Base-by-base conservation (phyloP, 2,888 invertebrate species). In the Miltochrista miniata region DNA sequence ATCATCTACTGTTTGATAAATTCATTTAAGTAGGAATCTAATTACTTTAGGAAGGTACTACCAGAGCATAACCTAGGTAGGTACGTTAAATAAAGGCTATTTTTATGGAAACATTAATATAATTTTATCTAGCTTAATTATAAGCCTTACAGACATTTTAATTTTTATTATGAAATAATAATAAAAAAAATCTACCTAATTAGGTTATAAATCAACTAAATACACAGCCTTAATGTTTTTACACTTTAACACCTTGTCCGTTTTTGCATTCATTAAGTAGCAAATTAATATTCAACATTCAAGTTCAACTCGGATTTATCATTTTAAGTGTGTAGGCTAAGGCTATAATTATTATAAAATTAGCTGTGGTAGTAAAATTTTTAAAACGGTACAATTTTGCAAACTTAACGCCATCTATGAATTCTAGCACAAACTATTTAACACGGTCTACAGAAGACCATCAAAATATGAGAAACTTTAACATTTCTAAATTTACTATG, bases 401-500 rank as follows among this genome's bases (percentile, higher is more conserved):
- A n/a, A n/a, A n/a, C 14, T 34, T 41, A 72, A 71, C 66, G 83
- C 74, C 83, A 83, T 82, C 83, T 84, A 52, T 80, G 67, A 56
- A 56, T 66, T 70, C 18, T 18, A 44, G 13, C 33, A 14, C 13
- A 48, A 71, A 79, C 73, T 75, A 59, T 65, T 66, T 66, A 14
- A 62, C 58, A 61, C 61, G 59, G 58, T 61, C 58, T 60, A 43
- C 52, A 30, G 29, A 12, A 38, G 40, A 54, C 53, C 44, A 53
- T 13, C 34, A 33, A 49, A 48, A 43, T 36, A 5, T 24, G 5
- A 10, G 12, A 48, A 15, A n/a, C n/a, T n/a, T n/a, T n/a, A n/a
- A n/a, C n/a, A n/a, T n/a, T n/a, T n/a, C n/a, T n/a, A n/a, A n/a
- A n/a, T n/a, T n/a, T n/a, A n/a, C n/a, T n/a, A n/a, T n/a, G n/a